Percentiles rank a stretch among this genome's conserved stretches.
Conservation (phyloP, 2,113 vertebrate species). For the Anolis carolinensis region DNA sequence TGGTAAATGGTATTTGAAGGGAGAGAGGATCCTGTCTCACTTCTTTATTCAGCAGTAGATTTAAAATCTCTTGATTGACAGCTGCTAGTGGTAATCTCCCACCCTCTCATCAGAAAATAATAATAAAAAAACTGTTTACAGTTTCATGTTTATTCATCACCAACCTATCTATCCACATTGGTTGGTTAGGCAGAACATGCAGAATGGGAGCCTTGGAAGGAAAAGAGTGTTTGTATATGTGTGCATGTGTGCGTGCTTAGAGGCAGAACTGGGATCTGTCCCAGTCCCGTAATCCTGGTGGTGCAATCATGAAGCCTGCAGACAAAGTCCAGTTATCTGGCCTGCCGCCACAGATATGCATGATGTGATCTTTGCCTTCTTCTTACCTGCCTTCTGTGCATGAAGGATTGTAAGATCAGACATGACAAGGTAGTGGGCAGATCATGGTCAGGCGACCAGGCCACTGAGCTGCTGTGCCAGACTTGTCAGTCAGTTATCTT, state of each 20-base stretch:
- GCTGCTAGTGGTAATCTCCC: neutral
- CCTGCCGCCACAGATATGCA: neutral
- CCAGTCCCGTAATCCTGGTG: neutral
- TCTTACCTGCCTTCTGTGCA: neutral
- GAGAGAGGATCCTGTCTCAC: neutral
- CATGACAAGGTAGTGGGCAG: neutral
- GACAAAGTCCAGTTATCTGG: conserved; percentile 4
- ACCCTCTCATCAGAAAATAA: neutral
- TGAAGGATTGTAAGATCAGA: neutral
- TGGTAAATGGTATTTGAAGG: too few relatives aligned
- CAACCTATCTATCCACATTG: neutral
- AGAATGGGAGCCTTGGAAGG: neutral
- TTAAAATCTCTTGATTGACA: neutral
- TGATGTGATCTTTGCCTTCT: neutral
- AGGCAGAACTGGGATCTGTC: neutral
- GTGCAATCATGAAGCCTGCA: neutral
- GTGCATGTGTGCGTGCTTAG: neutral
- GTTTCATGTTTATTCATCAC: neutral
- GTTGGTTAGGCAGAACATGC: neutral
- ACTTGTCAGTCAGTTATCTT: neutral
- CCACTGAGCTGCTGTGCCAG: too few relatives aligned
- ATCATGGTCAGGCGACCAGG: too few relatives aligned
- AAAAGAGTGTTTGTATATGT: neutral
- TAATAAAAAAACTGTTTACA: neutral
- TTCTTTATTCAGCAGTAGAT: neutral